Percentiles rank a stretch among this genome's conserved stretches.
These are phyloP conservation scores for Xiphias gladius DNA, from an alignment of 2,113 vertebrate species.

Conservation along the genomic window DNA sequence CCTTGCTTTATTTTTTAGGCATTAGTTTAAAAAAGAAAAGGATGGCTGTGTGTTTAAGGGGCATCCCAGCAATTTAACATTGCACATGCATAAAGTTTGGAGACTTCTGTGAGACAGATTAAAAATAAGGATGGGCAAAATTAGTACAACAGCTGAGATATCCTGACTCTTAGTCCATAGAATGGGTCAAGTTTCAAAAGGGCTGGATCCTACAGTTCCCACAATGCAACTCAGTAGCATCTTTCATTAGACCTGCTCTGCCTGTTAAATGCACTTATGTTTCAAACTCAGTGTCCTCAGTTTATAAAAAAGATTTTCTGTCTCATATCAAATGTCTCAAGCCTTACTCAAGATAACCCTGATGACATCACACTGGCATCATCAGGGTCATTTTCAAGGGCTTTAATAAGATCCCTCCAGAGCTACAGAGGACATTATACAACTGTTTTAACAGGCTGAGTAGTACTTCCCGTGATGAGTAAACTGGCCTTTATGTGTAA, in stretches of 20 bases:
- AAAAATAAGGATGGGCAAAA: too few relatives aligned
- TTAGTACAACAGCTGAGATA: neutral
- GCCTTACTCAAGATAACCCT: neutral
- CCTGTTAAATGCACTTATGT: neutral
- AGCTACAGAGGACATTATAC: neutral
- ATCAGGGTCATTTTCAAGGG: neutral
- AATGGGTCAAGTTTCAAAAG: neutral
- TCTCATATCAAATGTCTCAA: neutral
- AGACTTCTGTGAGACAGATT: too few relatives aligned
- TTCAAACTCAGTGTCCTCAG: neutral
- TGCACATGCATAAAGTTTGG: neutral
- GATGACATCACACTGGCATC: neutral
- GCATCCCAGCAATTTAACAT: neutral
- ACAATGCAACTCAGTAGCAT: neutral
- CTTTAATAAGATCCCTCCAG: neutral
- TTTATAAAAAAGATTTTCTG: neutral
- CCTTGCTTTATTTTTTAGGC: neutral
- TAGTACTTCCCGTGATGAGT: neutral
- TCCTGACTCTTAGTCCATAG: neutral
- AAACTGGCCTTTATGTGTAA: conserved; percentile 10
- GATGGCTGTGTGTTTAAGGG: neutral
- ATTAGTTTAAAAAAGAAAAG: neutral
- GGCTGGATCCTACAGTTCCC: neutral
- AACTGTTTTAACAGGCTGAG: too few relatives aligned
- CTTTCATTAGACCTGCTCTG: too few relatives aligned